Conservation (phyloP, 92 coral and sea anemone species). For the Actinostola sp. region DNA sequence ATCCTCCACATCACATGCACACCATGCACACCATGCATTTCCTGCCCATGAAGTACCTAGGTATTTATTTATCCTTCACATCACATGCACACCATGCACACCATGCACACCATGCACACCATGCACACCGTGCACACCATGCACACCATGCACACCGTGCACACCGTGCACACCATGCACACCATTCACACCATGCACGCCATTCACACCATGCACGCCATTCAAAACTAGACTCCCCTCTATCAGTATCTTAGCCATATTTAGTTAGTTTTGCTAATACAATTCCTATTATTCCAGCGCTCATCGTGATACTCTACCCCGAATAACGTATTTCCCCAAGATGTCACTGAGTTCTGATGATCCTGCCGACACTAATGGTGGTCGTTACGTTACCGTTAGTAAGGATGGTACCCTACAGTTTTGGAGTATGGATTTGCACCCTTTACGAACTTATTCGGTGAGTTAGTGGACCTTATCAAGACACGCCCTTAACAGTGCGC, state of each 20-base stretch:
- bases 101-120: too few relatives aligned
- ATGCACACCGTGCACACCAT: too few relatives aligned
- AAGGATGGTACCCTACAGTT: conserved; percentile 89
- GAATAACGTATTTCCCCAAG: conserved; percentile 92
- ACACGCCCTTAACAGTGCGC: background rate
- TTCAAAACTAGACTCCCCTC: too few relatives aligned
- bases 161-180: too few relatives aligned
- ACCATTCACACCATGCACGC: too few relatives aligned
- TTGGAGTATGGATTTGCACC: conserved; percentile 95
- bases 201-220: too few relatives aligned
- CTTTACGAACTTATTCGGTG: conserved; percentile 77
- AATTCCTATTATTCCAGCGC: conserved; percentile 48
- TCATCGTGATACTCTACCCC: conserved; percentile 90
- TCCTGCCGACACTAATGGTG: conserved; percentile 83
- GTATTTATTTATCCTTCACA: too few relatives aligned
- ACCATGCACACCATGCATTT: background rate
- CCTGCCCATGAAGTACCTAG: too few relatives aligned
- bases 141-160: too few relatives aligned
- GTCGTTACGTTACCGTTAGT: conserved; percentile 93
- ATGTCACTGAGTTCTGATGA: conserved; percentile 93
- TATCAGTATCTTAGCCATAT: too few relatives aligned
- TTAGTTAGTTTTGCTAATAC: too few relatives aligned
- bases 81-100: too few relatives aligned
- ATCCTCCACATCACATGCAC: background rate
- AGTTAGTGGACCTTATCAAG: conserved; percentile 10